Conservation (phyloP, 2,797 vertebrate species). For the Leucoraja ocellata region DNA sequence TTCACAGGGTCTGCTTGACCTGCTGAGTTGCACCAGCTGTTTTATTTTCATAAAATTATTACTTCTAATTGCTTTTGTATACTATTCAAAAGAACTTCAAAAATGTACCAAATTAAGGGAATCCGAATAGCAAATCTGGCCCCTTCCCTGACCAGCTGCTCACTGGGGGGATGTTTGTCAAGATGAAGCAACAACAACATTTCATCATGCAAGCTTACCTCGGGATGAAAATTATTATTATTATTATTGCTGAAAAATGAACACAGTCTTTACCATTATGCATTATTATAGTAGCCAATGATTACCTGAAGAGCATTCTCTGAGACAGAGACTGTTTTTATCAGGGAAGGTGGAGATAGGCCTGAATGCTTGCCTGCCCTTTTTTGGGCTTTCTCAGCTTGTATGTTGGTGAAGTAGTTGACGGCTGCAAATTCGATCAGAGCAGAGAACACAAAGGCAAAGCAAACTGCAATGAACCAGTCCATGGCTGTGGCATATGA, state of each 20-base stretch:
- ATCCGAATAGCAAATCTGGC: background rate
- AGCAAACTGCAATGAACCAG: conserved; percentile 98
- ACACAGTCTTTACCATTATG: background rate
- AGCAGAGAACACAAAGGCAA: conserved; percentile 96
- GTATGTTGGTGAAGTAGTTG: conserved; percentile 92
- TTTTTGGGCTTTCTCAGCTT: conserved; percentile 79
- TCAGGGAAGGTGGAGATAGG: conserved; percentile 61
- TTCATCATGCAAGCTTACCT: background rate
- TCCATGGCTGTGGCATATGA: conserved; percentile 98
- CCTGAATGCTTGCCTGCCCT: conserved; percentile 71
- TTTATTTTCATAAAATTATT: background rate
- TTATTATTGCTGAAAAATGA: background rate
- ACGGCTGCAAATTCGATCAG: conserved; percentile 96
- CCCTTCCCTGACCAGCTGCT: background rate
- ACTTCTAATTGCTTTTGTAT: background rate
- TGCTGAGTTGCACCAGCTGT: too few relatives aligned
- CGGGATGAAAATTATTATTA: background rate
- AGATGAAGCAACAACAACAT: background rate
- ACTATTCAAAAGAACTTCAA: background rate
- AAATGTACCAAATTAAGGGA: background rate
- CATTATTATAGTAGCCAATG: background rate
- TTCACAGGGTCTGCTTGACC: too few relatives aligned
- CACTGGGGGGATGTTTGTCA: background rate
- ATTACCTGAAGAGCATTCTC: conserved; percentile 71
- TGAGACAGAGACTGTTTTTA: conserved; percentile 63